phyloP scores from a whole-genome alignment of 2,797 vertebrate genomes.

The Pelodytes ibericus region DNA sequence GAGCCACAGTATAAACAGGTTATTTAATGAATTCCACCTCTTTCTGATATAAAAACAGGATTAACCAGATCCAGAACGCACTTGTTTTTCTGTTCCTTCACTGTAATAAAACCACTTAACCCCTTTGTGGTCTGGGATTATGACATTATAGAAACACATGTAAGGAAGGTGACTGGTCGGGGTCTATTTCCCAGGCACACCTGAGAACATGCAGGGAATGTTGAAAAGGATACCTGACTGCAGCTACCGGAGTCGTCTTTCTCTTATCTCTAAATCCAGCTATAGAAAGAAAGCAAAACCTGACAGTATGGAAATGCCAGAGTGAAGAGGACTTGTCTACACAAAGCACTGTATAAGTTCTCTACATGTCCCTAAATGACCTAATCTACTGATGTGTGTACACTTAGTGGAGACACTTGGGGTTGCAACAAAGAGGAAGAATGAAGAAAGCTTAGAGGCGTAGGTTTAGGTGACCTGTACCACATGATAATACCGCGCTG shows the following conservation, averaged over 20 bases:
- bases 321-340: not conserved
- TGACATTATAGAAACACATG: not conserved
- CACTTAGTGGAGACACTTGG: not conserved
- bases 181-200: no score
- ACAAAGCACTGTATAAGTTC: not conserved
- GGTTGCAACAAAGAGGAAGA: not conserved
- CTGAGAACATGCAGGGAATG: no score
- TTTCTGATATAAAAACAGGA: slow-evolving; percentile 66
- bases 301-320: no score
- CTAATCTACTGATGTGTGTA: slow-evolving; percentile 1
- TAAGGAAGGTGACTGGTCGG: not conserved
- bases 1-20: slow-evolving; percentile 67
- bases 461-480: not conserved
- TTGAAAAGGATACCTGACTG: no score
- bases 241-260: no score
- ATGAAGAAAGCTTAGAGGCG: not conserved
- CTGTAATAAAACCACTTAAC: slow-evolving; percentile 21
- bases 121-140: slow-evolving; percentile 20
- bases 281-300: no score
- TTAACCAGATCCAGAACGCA: slow-evolving; percentile 43
- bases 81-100: slow-evolving; percentile 58
- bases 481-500: not conserved
- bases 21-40: slow-evolving; percentile 73
- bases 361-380: not conserved
- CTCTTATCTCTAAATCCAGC: no score